Base-by-base conservation (phyloP, 64 coral and sea anemone genomes). In the Montipora sp. region DNA sequence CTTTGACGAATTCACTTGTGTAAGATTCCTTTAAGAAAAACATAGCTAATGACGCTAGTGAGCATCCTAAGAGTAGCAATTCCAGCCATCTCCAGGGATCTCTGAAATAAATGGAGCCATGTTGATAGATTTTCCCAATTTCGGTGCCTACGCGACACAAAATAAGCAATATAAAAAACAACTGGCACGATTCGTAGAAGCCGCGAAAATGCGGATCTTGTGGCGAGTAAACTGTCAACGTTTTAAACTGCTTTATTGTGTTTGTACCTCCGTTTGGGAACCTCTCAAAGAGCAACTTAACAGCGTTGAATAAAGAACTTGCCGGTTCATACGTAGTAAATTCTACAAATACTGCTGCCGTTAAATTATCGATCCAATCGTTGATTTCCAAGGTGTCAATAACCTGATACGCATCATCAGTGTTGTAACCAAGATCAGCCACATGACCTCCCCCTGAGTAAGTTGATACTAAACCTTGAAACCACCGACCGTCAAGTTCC, bases 381-480 rank as follows among this genome's bases (percentile, higher is more conserved):
- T 93, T 87, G 16, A 36, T 63, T 69, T 43, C 84, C 9, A 96
- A 79, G 5, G 68, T 65, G 66, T 63, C 48, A 46, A 96, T 60
- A 5, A 88, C 81, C 2, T 58, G 24, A 8, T 36, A 19, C 15
- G 95, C 95, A n/a, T 83, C 89, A 24, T 80, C 77, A 0, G 45
- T n/a, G 57, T 96, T 96, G 58, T 93, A 96, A 16, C 95, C 95
- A 55, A 96, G 73, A n/a, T 96, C 95, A n/a, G 91, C 95, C 3
- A 96, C 65, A 24, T 63, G 93, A 18, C 95, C 95, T 4, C 95
- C 87, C 19, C 95, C 95, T 12, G 88, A 74, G 45, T 96, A 96
- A 3, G 63, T 81, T 43, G 95, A 75, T 45, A 50, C 86, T 48
- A 81, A 78, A 9, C 95, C 95, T 18, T 83, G 81, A 21, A 92